Evolutionary conservation across 2,797 vertebrate species (phyloP), one percentile per base, ranked within the genome.

Genomic region (Zalophus californianus): DNA sequence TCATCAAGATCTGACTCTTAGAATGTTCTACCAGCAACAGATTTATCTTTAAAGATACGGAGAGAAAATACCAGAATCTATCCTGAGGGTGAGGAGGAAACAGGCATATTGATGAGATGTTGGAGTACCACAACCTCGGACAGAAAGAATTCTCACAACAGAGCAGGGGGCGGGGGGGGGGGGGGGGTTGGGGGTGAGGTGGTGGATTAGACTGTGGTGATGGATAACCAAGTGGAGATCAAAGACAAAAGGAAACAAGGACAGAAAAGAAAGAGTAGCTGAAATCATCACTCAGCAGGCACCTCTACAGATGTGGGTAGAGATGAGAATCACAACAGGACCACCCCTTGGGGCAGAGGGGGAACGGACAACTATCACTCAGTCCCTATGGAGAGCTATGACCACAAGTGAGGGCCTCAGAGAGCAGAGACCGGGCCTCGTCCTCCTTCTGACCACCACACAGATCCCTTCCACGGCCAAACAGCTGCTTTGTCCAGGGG

Each of bases 161-260:
- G 68, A 58, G 20, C 0, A 7, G 32, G 11, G n/a, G 56, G 9
- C 1, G 5, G 60, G 60, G 60, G 27, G 60, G 0, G 44, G 35
- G 35, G 35, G 35, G 35, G 35, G 3, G 35, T n/a, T 41, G 48
- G 56, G 60, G 16, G 64, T 9, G 10, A 7, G 23, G 2, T 10
- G 35, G 52, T 20, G 29, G 80, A 48, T 60, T 11, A 70, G 58
- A 27, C 79, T 58, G 85, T 35, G 54, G 52, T n/a, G 14, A 58
- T 2, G 4, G 52, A 18, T 20, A 35, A 56, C 16, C 62, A 64
- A 88, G 35, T 5, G 1, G 77, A 84, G 29, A 32, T 2, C 32
- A 60, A 60, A 32, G 70, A 3, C 32, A 3, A 7, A 12, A 29
- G 2, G 0, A 1, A 70, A 23, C 2, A 56, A 44, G 14, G 52